Conservation (phyloP, 2,797 vertebrate species). For the Bufotes viridis region DNA sequence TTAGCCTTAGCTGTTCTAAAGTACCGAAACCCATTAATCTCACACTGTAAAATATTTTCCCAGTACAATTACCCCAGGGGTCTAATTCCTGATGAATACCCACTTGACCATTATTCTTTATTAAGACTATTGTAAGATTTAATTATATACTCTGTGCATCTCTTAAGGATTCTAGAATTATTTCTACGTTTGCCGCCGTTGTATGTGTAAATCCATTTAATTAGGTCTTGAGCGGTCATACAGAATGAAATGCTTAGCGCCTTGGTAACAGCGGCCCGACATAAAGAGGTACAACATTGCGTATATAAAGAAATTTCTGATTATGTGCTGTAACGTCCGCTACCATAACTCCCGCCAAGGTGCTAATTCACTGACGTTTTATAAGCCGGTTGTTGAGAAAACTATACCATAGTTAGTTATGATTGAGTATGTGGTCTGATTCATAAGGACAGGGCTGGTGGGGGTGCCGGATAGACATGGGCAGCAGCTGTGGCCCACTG, state of each 20-base stretch:
- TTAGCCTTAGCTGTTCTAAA: conserved; percentile 5
- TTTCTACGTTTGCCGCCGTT: not conserved
- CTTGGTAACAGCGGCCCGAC: not conserved
- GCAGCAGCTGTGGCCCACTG: not conserved
- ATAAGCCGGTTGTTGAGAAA: not conserved
- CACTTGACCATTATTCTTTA: conserved; percentile 49
- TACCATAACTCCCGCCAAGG: not conserved
- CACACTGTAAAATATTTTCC: conserved; percentile 32
- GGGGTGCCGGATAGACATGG: too few species aligned
- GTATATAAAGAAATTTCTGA: not conserved
- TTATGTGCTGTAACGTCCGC: too few species aligned
- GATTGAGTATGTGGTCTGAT: not conserved
- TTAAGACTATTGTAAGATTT: conserved; percentile 45
- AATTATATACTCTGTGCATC: conserved; percentile 14
- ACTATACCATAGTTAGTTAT: not conserved
- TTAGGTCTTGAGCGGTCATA: not conserved
- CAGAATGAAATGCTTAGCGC: not conserved
- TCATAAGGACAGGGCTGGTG: not conserved
- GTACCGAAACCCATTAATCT: conserved; percentile 36
- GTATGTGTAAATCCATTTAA: conserved; percentile 29
- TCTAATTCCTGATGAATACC: conserved; percentile 35
- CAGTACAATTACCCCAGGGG: conserved; percentile 18
- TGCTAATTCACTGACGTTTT: not conserved
- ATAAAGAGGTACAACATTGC: not conserved
- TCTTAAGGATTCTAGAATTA: conserved; percentile 35